Conservation (phyloP, 2,888 invertebrate genomes). For the Melanargia galathea region DNA sequence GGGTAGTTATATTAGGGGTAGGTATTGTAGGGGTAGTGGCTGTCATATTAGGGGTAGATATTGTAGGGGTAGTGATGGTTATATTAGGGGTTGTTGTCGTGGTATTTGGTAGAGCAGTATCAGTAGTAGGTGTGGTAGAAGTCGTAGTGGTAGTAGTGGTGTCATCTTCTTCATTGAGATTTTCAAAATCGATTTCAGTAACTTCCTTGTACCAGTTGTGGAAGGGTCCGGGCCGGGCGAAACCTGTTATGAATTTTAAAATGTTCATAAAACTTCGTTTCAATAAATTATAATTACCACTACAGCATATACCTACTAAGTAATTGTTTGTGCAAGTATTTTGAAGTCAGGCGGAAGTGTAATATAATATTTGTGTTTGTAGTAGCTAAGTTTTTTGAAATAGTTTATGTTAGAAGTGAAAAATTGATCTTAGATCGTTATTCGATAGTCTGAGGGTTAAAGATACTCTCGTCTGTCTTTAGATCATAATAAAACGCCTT, state of each 20-base stretch:
- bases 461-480: too few relatives aligned
- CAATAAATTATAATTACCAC: too few relatives aligned
- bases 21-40: not conserved
- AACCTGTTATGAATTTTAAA: conserved; percentile 51
- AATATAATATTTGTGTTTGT: too few relatives aligned
- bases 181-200: conserved; percentile 67
- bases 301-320: too few relatives aligned
- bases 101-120: conserved; percentile 16
- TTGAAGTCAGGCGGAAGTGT: too few relatives aligned
- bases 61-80: conserved; percentile 22
- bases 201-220: conserved; percentile 60
- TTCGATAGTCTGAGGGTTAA: too few relatives aligned
- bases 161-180: conserved; percentile 51
- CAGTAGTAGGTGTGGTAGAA: conserved; percentile 34
- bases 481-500: too few relatives aligned
- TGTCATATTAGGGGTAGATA: not conserved
- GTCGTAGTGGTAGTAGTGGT: conserved; percentile 36
- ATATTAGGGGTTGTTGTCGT: conserved; percentile 27
- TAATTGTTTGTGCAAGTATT: too few relatives aligned
- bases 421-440: too few relatives aligned
- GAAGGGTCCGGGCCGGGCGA: conserved; percentile 69
- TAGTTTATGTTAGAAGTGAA: too few relatives aligned
- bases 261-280: too few relatives aligned
- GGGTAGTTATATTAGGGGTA: not conserved
- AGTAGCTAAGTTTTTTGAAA: too few relatives aligned